Percentiles rank a stretch among this genome's conserved stretches.
Evolutionary conservation across 1,140 invertebrate genomes (phyloP).

Genomic region (Drosophila athabasca): DNA sequence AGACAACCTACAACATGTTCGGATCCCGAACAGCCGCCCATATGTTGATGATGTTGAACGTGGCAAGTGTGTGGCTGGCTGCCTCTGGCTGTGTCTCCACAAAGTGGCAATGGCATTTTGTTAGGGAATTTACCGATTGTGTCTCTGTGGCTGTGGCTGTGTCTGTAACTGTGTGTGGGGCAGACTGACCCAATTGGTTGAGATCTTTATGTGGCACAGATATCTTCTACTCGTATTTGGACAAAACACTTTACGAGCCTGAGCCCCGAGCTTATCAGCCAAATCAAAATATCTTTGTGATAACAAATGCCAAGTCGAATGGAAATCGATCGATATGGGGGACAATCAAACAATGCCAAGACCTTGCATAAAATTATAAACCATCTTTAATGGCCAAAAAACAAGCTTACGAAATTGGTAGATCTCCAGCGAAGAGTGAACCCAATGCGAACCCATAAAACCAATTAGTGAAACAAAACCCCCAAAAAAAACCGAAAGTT

Average conservation of each 20-base stretch:
- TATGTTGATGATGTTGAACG: conserved; percentile 70
- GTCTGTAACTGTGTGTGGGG: conserved; percentile 13
- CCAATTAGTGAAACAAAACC: conserved; percentile 54
- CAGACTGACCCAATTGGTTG: conserved; percentile 65
- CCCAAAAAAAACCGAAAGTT: conserved; percentile 4
- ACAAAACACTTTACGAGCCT: conserved; percentile 51
- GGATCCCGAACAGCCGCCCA: conserved; percentile 53
- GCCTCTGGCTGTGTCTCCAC: conserved; percentile 9
- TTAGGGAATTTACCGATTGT: conserved; percentile 61
- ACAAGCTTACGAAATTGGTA: conserved; percentile 46
- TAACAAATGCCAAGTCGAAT: conserved; percentile 64
- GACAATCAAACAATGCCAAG: conserved; percentile 54
- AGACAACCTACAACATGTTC: conserved; percentile 81
- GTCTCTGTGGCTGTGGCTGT: conserved; percentile 11
- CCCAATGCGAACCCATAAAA: conserved; percentile 46
- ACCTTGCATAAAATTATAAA: conserved; percentile 68
- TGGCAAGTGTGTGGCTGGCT: conserved; percentile 50
- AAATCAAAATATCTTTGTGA: conserved; percentile 60
- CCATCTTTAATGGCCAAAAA: conserved; percentile 51
- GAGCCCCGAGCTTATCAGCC: conserved; percentile 48
- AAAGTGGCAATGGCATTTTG: conserved; percentile 70
- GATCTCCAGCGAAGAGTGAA: conserved; percentile 46
- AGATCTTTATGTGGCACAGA: conserved; percentile 49
- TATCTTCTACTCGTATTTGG: conserved; percentile 11
- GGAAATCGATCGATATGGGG: conserved; percentile 31